These are phyloP conservation scores for Psammodynastes pulverulentus DNA, from an alignment of 2,113 vertebrate species.

Conservation along the genomic window DNA sequence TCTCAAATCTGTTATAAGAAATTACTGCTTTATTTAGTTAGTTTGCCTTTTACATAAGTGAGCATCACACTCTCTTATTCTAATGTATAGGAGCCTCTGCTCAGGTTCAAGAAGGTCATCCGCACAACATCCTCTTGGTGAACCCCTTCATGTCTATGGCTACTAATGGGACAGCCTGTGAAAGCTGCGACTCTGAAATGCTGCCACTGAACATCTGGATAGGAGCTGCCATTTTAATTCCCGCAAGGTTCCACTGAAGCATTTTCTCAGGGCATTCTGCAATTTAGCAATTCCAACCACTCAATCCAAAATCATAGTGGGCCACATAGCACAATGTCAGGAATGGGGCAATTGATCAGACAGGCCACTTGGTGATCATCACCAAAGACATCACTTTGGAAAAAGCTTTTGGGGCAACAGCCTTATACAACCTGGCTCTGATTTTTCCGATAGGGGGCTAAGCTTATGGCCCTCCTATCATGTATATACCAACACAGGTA, in stretches of 20 bases:
- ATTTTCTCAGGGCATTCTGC: background rate
- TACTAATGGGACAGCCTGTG: background rate
- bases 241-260: background rate
- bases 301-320: background rate
- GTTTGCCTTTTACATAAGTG: background rate
- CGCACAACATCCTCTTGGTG: background rate
- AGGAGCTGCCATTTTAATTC: background rate
- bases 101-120: background rate
- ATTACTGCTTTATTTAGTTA: background rate
- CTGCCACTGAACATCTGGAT: background rate
- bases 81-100: background rate
- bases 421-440: background rate
- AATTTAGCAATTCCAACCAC: background rate
- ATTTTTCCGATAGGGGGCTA: background rate
- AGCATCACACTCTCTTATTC: background rate
- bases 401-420: background rate
- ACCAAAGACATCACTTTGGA: background rate
- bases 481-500: too few species aligned
- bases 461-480: background rate
- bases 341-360: background rate
- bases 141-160: background rate
- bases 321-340: background rate
- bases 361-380: background rate
- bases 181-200: background rate
- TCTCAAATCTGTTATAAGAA: background rate